Base-by-base conservation (phyloP, 2,797 vertebrate genomes). In the Melanotaenia nigrans region DNA sequence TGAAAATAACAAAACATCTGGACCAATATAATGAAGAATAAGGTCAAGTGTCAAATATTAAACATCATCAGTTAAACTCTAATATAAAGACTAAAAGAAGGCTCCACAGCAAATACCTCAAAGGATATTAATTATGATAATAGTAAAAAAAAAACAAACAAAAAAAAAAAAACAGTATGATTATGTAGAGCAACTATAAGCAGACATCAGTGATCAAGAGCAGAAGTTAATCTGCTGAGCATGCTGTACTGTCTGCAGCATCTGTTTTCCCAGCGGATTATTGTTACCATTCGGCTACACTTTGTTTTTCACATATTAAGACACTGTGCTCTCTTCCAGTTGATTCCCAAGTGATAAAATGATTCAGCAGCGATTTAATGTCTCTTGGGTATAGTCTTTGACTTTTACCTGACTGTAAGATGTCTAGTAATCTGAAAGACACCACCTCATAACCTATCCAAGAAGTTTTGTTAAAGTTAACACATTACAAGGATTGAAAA, bases 401-500 rank as follows among this genome's bases (percentile, higher is more conserved):
- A 73, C 68, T 73, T 77, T 77, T 25, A 67, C 38, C 53, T 65
- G 36, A 24, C 60, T 69, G 69, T 54, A 51, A 30, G 38, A 47
- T 62, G 49, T 76, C 7, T 25, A n/a, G 30, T 73, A 67, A 74
- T 57, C 25, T 0, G 30, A 13, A 20, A 20, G 66, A 67, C 60
- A 7, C 36, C 42, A 24, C 73, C 68, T 81, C 67, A 60, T 79
- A 78, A 74, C 75, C 73, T 57, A 72, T 18, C 76, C 78, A 78
- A 62, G 35, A 73, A 62, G 40, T 78, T 75, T 61, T 65, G 59
- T 68, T 76, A 72, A 78, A 83, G 79, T 70, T 77, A 85, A 89
- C 84, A 76, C 45, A 84, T 86, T 71, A 81, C 51, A 16, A 49
- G 66, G 69, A 47, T 60, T 74, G 61, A 55, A 77, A 68, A 75